Evolutionary conservation across 2,888 invertebrate species (phyloP).

Genomic region (Leucophenga maculata): DNA sequence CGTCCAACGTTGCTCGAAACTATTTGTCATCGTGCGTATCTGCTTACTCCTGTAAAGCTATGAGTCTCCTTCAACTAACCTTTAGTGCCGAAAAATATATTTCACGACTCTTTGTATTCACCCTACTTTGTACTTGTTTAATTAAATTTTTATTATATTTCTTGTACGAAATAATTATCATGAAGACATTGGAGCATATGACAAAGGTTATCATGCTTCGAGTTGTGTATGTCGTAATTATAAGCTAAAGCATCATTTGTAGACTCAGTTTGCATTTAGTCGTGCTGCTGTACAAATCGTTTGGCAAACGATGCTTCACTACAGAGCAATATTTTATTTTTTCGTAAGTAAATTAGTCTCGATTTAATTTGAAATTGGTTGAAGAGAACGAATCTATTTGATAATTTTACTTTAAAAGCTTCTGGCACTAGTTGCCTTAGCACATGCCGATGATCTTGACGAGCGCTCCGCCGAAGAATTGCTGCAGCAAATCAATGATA

Average conservation of each 20-base stretch:
- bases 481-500: conserved; percentile 43
- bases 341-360: neutral
- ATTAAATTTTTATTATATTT: no score
- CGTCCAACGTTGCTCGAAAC: no score
- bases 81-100: no score
- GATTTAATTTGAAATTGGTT: no score
- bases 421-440: neutral
- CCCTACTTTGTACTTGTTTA: no score
- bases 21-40: no score
- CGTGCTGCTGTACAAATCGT: neutral
- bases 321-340: neutral
- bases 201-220: neutral
- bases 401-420: conserved; percentile 1
- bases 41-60: no score
- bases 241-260: neutral
- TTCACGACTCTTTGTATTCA: no score
- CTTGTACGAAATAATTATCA: neutral
- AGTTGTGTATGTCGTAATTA: neutral
- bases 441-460: neutral
- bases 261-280: neutral
- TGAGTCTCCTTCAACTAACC: no score
- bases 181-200: neutral
- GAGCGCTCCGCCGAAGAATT: conserved; percentile 35
- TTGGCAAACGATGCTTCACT: neutral
- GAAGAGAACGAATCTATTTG: no score